These are phyloP conservation scores for Gymnarchus niloticus DNA, from an alignment of 2,113 vertebrate genomes.

Conservation along the genomic window DNA sequence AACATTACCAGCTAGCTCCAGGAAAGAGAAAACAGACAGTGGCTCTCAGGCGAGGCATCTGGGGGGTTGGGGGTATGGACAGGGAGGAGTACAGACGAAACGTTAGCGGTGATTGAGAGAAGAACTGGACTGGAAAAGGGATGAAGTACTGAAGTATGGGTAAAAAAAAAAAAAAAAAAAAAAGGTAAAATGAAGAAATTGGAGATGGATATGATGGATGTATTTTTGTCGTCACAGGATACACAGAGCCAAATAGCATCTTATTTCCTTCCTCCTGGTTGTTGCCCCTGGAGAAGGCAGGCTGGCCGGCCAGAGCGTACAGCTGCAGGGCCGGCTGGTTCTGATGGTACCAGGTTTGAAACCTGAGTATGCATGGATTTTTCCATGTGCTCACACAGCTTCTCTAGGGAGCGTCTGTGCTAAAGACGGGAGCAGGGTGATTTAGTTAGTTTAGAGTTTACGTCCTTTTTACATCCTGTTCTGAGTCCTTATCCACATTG, in stretches of 20 bases:
- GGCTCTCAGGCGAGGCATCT: background rate
- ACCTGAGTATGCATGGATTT: background rate
- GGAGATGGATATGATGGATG: background rate
- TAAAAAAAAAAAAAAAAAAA: background rate
- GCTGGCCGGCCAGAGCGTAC: background rate
- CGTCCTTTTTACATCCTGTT: background rate
- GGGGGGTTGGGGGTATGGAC: background rate
- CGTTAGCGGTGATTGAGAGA: slow-evolving; percentile 13
- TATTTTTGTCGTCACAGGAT: slow-evolving; percentile 4
- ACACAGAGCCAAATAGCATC: background rate
- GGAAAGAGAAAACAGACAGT: background rate
- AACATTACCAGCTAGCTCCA: background rate
- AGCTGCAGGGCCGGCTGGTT: background rate
- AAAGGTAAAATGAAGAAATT: background rate
- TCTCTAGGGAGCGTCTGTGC: background rate
- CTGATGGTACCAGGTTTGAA: background rate
- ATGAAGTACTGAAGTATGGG: background rate
- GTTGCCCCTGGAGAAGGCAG: background rate
- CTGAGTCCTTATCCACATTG: background rate
- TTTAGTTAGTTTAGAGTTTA: background rate
- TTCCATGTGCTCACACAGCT: background rate
- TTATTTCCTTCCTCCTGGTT: background rate
- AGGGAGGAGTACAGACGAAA: slow-evolving; percentile 2
- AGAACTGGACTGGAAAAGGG: background rate
- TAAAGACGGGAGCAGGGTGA: background rate